These are phyloP conservation scores for Platichthys stellatus DNA, from an alignment of 2,113 vertebrate genomes.

Conservation along the genomic window DNA sequence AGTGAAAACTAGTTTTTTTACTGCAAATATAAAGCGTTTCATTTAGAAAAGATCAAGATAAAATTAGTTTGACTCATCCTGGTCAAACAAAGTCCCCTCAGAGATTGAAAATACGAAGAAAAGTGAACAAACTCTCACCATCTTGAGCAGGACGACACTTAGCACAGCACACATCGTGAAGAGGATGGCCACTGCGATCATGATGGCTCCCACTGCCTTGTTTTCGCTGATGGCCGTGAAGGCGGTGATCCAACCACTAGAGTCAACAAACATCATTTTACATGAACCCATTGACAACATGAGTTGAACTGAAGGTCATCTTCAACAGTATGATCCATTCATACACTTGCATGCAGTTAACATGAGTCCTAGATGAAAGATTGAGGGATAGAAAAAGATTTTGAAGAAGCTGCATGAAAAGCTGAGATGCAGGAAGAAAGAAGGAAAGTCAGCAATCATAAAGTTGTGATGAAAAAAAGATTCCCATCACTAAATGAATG, in stretches of 20 bases:
- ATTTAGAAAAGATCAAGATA: neutral
- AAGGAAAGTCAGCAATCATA: too few species aligned
- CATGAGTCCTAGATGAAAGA: neutral
- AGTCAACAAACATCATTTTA: slow-evolving; percentile 25
- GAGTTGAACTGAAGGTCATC: too few species aligned
- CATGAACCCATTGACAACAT: neutral
- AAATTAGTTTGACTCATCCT: neutral
- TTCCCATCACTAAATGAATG: neutral
- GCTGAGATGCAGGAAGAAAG: neutral
- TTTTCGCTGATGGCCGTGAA: slow-evolving; percentile 57
- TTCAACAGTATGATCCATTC: neutral
- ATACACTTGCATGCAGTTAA: neutral
- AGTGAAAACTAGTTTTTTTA: neutral
- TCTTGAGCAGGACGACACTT: slow-evolving; percentile 90
- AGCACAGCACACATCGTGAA: slow-evolving; percentile 89
- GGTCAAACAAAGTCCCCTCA: too few species aligned
- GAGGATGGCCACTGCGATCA: slow-evolving; percentile 93
- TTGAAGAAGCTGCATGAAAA: neutral
- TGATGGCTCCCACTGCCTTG: slow-evolving; percentile 84
- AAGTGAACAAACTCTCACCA: slow-evolving; percentile 81
- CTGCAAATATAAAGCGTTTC: neutral
- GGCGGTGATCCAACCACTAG: slow-evolving; percentile 92
- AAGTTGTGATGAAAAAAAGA: neutral
- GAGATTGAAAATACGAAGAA: neutral
- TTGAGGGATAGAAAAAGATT: slow-evolving; percentile 5